phyloP scores from a whole-genome alignment of 2,888 invertebrate genomes.

The Myopa testacea region DNA sequence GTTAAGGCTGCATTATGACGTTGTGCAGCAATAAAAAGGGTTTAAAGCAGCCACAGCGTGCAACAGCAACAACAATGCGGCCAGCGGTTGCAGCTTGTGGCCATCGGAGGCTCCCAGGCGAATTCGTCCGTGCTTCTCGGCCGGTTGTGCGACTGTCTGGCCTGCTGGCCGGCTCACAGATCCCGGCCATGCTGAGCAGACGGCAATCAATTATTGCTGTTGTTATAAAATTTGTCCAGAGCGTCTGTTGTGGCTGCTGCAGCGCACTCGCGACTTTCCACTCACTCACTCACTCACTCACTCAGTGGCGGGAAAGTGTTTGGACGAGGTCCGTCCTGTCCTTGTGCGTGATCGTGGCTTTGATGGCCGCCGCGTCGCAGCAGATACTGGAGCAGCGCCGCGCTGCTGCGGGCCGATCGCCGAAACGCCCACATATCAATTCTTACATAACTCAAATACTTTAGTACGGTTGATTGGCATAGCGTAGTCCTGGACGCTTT shows the following conservation, averaged over 20 bases:
- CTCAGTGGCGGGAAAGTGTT: slow-evolving; percentile 19
- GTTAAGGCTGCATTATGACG: slow-evolving; percentile 38
- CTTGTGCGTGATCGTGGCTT: slow-evolving; percentile 7
- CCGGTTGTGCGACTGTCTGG: background rate
- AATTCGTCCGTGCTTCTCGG: background rate
- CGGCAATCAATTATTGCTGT: slow-evolving; percentile 38
- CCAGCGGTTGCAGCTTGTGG: background rate
- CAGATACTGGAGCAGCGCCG: slow-evolving; percentile 6
- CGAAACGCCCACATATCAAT: slow-evolving; percentile 30
- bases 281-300: slow-evolving; percentile 22
- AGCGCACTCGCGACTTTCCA: slow-evolving; percentile 4
- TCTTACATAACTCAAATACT: slow-evolving; percentile 29
- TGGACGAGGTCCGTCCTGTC: background rate
- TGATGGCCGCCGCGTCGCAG: slow-evolving; percentile 21
- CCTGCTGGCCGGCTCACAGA: background rate
- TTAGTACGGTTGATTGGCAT: background rate
- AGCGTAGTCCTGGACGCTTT: background rate
- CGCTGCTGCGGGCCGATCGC: background rate
- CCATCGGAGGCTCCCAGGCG: background rate
- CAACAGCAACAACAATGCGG: slow-evolving; percentile 28
- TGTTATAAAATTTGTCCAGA: slow-evolving; percentile 39
- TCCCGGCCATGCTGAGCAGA: slow-evolving; percentile 27
- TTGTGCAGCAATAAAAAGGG: slow-evolving; percentile 35
- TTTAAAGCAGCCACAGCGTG: slow-evolving; percentile 1
- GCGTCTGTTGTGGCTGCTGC: slow-evolving; percentile 18